phyloP scores from a whole-genome alignment of 2,888 invertebrate species.

The Caenorhabditis sp. region DNA sequence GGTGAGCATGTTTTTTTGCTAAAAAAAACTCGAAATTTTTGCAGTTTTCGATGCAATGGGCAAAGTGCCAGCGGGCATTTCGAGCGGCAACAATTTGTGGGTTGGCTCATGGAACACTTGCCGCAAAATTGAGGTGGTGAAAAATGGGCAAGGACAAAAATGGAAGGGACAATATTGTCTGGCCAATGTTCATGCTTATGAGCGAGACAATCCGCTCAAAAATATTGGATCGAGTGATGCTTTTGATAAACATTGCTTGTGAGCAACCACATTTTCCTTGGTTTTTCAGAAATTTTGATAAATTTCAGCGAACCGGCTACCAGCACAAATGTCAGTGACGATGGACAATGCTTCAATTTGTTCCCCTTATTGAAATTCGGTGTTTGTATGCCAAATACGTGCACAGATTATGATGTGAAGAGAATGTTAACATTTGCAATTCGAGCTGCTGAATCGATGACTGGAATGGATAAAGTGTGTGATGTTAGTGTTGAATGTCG shows the following conservation, averaged over 20 bases:
- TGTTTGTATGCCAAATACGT: conserved; percentile 70
- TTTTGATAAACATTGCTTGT: conserved; percentile 54
- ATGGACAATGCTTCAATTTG: conserved; percentile 65
- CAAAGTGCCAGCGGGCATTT: conserved; percentile 70
- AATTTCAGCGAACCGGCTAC: conserved; percentile 21
- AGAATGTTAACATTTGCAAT: conserved; percentile 63
- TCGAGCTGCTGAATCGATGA: conserved; percentile 54
- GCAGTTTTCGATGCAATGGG: conserved; percentile 69
- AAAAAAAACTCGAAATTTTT: neutral
- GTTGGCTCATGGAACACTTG: conserved; percentile 70
- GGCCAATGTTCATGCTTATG: conserved; percentile 66
- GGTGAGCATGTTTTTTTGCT: conserved; percentile 38
- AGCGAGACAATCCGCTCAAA: conserved; percentile 67
- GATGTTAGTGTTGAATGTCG: conserved; percentile 66
- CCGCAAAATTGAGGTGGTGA: conserved; percentile 64
- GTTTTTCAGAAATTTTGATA: neutral
- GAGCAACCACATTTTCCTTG: conserved; percentile 13
- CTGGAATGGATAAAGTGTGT: conserved; percentile 62
- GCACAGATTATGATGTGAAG: conserved; percentile 69
- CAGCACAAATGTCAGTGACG: conserved; percentile 38
- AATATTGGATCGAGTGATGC: conserved; percentile 45
- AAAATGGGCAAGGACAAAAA: conserved; percentile 65
- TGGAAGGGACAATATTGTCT: conserved; percentile 70
- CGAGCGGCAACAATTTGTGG: conserved; percentile 71
- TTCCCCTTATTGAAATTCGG: conserved; percentile 70